phyloP scores from a whole-genome alignment of 2,797 vertebrate species.

The Salmo trutta region DNA sequence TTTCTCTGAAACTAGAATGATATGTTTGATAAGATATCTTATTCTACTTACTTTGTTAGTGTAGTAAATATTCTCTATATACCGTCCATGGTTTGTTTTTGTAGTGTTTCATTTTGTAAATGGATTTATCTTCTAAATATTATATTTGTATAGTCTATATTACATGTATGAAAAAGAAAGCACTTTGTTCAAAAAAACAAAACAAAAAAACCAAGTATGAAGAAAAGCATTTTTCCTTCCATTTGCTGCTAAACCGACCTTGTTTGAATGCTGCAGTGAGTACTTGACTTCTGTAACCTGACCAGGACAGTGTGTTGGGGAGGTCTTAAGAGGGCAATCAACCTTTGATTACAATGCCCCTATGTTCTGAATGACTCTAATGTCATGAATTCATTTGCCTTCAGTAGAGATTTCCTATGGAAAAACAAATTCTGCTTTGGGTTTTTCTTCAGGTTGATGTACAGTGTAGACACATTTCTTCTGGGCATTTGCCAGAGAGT shows the following conservation, averaged over 20 bases:
- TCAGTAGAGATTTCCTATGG: constrained; percentile 88
- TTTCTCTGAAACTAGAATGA: constrained; percentile 70
- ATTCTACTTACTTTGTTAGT: constrained; percentile 1
- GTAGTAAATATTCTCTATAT: constrained; percentile 50
- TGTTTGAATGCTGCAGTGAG: constrained; percentile 97
- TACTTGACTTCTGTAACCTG: constrained; percentile 90
- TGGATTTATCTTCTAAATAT: constrained; percentile 87
- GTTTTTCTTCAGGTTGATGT: constrained; percentile 85
- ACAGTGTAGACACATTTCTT: constrained; percentile 82
- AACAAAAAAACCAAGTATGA: constrained; percentile 57
- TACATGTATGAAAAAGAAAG: constrained; percentile 90
- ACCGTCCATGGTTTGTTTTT: constrained; percentile 63
- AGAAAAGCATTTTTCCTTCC: constrained; percentile 92
- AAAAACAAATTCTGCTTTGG: constrained; percentile 84
- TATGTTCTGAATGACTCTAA: constrained; percentile 70
- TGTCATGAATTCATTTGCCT: constrained; percentile 82
- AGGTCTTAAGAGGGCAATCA: constrained; percentile 66
- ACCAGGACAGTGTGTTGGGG: constrained; percentile 37
- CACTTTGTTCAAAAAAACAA: constrained; percentile 85
- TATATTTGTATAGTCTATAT: constrained; percentile 86
- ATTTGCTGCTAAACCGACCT: constrained; percentile 99
- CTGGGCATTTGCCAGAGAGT: constrained; percentile 61
- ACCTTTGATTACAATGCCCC: constrained; percentile 73
- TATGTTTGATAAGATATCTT: constrained; percentile 43
- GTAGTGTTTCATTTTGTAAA: constrained; percentile 71